Conservation (phyloP, 1,140 invertebrate species). For the Atta texana region DNA sequence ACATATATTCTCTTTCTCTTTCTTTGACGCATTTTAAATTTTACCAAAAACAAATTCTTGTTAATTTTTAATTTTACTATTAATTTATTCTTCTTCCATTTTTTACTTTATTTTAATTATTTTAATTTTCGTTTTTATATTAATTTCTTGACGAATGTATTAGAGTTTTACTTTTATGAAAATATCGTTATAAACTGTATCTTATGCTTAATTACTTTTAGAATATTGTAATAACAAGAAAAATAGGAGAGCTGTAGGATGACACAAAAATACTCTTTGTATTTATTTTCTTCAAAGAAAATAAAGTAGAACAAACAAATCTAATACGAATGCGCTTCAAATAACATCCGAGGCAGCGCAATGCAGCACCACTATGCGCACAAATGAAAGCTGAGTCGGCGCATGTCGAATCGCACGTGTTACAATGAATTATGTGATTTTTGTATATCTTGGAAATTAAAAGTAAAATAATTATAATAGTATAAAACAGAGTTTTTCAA, state of each 20-base stretch:
- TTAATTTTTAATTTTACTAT: background rate
- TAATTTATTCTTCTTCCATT: background rate
- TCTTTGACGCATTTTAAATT: background rate
- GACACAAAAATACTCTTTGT: background rate
- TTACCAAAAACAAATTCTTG: background rate
- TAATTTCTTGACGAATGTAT: background rate
- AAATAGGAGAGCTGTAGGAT: background rate
- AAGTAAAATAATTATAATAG: background rate
- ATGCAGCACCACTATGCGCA: background rate
- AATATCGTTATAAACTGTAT: background rate
- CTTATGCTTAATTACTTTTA: background rate
- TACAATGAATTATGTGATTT: background rate
- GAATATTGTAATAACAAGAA: background rate
- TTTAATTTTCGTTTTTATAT: background rate
- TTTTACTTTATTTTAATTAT: background rate
- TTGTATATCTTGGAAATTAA: background rate
- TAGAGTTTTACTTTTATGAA: background rate
- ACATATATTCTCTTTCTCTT: background rate
- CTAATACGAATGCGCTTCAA: background rate
- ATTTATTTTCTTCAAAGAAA: background rate
- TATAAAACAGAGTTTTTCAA: background rate
- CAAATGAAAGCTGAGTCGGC: constrained; percentile 21
- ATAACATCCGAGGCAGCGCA: background rate
- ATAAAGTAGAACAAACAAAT: background rate
- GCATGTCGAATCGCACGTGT: background rate